Base-by-base conservation (phyloP, 2,113 vertebrate genomes). In the Sisor rabdophorus region DNA sequence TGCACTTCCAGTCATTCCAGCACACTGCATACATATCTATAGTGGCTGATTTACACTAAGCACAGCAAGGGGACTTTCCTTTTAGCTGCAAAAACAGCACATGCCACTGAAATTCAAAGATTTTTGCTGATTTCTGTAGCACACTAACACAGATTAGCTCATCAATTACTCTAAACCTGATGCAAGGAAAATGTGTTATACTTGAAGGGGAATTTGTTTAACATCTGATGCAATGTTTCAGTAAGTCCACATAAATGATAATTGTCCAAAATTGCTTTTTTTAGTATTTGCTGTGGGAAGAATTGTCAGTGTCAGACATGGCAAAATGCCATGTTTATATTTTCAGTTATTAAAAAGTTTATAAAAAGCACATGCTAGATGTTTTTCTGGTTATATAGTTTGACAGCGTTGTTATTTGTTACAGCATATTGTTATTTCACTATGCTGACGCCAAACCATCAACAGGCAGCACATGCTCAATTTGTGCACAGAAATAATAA, bases 141-240 rank as follows among this genome's bases (percentile, higher is more conserved):
- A 30, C 26, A 64, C 26, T 32, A 48, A 50, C 60, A 32, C 56
- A 28, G n/a, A 54, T 71, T 48, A 71, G 48, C 47, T 71, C 19
- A 59, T 77, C 55, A 70, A 17, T 52, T 68, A 11, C 48, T 71
- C 44, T 58, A 48, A 77, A 68, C 54, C 54, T 65, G 73, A 63
- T 50, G 47, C 60, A 36, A 75, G 58, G 28, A 30, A 75, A 16
- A 52, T n/a, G 9, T 75, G 44, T 30, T 61, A 52, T 69, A 48
- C 26, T 69, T 69, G 4, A 47, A 48, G 22, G 65, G 44, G 65
- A 50, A 26, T 73, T 60, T 22, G 52, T 32, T 17, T 75, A 40
- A 36, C 50, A 75, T 53, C 28, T 75, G 73, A 75, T 75, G 60
- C 52, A 64, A 53, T 65, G 13, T 17, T 65, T 54, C 50, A 55